Evolutionary conservation across 2,888 invertebrate species (phyloP).

Genomic region (Coenonympha arcania): DNA sequence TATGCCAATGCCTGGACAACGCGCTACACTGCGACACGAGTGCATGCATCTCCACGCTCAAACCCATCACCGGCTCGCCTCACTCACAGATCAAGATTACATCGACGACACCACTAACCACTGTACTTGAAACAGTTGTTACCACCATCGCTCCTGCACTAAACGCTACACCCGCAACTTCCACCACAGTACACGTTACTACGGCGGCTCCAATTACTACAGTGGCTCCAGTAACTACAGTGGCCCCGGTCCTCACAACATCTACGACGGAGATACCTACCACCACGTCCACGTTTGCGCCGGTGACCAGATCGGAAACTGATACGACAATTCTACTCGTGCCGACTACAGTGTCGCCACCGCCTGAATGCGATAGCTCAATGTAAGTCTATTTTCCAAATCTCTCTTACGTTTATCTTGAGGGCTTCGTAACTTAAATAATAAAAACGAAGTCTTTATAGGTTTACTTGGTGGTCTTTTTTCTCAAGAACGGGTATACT

Average conservation of each 20-base stretch:
- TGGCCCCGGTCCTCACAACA: slow-evolving; percentile 1
- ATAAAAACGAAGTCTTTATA: too few relatives aligned
- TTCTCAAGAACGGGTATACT: too few relatives aligned
- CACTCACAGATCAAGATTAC: slow-evolving; percentile 35
- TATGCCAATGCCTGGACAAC: slow-evolving; percentile 88
- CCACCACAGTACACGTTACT: slow-evolving; percentile 8
- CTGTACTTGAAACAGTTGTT: slow-evolving; percentile 6
- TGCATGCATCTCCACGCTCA: slow-evolving; percentile 53
- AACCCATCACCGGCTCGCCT: slow-evolving; percentile 35
- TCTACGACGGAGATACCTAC: too few relatives aligned
- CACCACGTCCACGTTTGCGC: slow-evolving; percentile 1
- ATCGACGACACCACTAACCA: slow-evolving; percentile 10
- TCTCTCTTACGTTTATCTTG: too few relatives aligned
- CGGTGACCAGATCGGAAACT: neutral
- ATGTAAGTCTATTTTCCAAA: slow-evolving; percentile 45
- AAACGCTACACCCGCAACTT: slow-evolving; percentile 11
- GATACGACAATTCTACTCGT: slow-evolving; percentile 12
- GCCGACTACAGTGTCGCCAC: slow-evolving; percentile 50
- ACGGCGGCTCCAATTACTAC: slow-evolving; percentile 2
- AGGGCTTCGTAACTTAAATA: too few relatives aligned
- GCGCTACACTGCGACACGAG: slow-evolving; percentile 78
- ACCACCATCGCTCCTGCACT: slow-evolving; percentile 9
- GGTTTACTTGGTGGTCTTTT: too few relatives aligned
- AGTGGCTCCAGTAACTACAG: neutral
- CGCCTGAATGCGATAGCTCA: slow-evolving; percentile 54